Percentiles rank a stretch among this genome's conserved stretches.
Evolutionary conservation across 2,888 invertebrate genomes (phyloP).

Genomic region (Conomelus anceps): DNA sequence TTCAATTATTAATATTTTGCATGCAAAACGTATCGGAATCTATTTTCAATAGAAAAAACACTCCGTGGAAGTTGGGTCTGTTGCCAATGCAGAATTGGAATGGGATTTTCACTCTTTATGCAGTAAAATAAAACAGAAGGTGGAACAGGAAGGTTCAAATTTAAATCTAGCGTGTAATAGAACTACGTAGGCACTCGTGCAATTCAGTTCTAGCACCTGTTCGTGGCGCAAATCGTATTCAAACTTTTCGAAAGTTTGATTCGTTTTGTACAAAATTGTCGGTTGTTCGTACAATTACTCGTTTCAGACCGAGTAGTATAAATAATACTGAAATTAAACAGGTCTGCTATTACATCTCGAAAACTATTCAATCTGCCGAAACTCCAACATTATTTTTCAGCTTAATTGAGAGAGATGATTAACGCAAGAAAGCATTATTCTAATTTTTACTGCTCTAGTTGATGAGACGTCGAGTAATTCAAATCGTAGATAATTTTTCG

Average conservation of each 20-base stretch:
- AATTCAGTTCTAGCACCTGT: background rate
- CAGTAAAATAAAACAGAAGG: background rate
- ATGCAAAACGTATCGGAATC: background rate
- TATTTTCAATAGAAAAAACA: background rate
- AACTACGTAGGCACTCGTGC: background rate
- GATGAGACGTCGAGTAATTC: background rate
- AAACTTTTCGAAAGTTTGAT: background rate
- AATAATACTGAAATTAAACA: background rate
- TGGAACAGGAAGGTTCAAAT: background rate
- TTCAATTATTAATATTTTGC: background rate
- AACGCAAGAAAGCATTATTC: no score
- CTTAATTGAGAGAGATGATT: background rate
- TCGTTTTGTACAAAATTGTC: background rate
- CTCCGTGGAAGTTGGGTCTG: background rate
- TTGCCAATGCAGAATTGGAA: background rate
- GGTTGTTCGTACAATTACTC: background rate
- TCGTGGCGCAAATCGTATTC: background rate
- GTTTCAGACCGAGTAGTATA: background rate
- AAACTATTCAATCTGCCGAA: no score
- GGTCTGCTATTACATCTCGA: no score
- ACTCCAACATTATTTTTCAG: background rate
- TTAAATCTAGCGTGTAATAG: background rate
- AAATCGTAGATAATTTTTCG: background rate
- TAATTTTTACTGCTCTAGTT: background rate
- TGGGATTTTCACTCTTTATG: background rate